phyloP scores from a whole-genome alignment of 2,888 invertebrate genomes.

The Acanthoscelides obtectus region DNA sequence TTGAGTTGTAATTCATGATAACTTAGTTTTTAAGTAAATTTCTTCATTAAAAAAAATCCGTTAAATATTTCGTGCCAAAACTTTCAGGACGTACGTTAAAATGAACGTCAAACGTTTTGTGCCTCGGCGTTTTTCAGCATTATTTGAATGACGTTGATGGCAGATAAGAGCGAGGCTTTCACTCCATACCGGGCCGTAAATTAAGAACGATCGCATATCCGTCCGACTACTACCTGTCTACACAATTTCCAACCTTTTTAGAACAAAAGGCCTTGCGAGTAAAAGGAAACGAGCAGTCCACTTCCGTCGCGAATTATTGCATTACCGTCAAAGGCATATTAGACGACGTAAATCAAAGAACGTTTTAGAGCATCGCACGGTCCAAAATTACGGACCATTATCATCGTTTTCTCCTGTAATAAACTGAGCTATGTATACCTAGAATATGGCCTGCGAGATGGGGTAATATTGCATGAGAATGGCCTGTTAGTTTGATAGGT shows the following conservation, averaged over 20 bases:
- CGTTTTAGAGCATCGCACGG: background rate
- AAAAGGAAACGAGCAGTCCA: background rate
- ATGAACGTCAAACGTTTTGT: background rate
- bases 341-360: background rate
- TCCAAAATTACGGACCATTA: background rate
- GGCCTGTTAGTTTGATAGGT: background rate
- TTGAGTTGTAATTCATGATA: too few relatives aligned
- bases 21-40: too few relatives aligned
- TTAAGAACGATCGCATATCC: background rate
- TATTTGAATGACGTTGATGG: background rate
- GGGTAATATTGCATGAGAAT: background rate
- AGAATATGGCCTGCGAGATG: background rate
- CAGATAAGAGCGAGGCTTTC: background rate
- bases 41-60: too few relatives aligned
- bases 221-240: background rate
- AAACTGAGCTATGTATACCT: background rate
- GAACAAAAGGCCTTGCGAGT: background rate
- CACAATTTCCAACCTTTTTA: background rate
- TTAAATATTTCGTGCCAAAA: too few relatives aligned
- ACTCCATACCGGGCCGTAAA: background rate
- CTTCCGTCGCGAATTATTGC: background rate
- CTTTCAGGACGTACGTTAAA: too few relatives aligned
- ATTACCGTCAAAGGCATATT: background rate
- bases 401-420: background rate
- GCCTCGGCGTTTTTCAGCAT: background rate